Conservation (phyloP, 1,140 invertebrate species). For the Leptopilina boulardi region DNA sequence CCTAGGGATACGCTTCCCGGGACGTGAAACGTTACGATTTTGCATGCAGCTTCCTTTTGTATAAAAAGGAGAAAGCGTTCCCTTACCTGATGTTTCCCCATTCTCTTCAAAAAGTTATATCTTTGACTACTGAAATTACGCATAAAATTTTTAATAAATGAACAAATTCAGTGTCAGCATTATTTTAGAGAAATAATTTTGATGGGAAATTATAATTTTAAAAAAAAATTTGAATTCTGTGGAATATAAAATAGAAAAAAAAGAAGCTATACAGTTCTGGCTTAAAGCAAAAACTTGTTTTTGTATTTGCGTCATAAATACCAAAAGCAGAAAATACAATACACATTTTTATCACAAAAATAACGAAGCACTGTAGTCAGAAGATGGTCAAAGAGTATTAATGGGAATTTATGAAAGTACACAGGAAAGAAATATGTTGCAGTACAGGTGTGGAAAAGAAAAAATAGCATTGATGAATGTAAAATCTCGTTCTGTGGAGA, state of each 20-base stretch:
- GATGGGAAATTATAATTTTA: too few species aligned
- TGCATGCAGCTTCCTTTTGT: conserved; percentile 17
- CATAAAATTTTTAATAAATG: too few species aligned
- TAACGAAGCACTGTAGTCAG: conserved; percentile 17
- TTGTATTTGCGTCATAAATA: not conserved
- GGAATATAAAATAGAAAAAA: not conserved
- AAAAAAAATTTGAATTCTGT: not conserved
- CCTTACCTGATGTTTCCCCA: not conserved
- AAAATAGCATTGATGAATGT: not conserved
- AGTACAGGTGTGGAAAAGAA: not conserved
- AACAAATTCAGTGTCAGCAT: too few species aligned
- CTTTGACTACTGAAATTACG: too few species aligned
- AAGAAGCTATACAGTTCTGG: not conserved
- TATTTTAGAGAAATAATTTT: too few species aligned
- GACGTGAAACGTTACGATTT: not conserved
- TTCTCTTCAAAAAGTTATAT: too few species aligned
- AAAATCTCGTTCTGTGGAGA: not conserved
- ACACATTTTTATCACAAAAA: conserved; percentile 9
- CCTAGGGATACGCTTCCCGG: not conserved
- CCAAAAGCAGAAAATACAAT: not conserved
- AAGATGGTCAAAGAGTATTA: conserved; percentile 19
- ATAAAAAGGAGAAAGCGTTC: conserved; percentile 1
- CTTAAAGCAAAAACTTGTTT: conserved; percentile 2
- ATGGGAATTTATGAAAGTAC: conserved; percentile 22
- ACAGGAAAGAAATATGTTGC: not conserved